phyloP scores from a whole-genome alignment of 2,113 vertebrate genomes.

The Ceuthmochares aereus region DNA sequence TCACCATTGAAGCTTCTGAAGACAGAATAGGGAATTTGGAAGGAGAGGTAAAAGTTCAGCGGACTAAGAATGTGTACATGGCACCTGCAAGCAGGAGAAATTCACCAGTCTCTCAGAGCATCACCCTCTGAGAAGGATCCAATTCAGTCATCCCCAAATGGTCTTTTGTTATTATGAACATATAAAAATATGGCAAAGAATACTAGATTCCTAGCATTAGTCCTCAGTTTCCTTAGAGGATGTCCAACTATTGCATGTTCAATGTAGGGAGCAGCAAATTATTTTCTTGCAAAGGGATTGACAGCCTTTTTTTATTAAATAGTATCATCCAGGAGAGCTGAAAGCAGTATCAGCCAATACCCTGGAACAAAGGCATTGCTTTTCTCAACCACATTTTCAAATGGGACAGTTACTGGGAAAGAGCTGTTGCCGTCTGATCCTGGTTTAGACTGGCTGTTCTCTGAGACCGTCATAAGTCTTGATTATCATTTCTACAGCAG shows the following conservation, averaged over 20 bases:
- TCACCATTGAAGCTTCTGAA: not conserved
- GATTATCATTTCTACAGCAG: not conserved
- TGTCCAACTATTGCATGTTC: not conserved
- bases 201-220: not conserved
- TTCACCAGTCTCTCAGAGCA: not conserved
- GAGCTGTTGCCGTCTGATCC: not conserved
- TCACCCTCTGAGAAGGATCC: not conserved
- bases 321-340: not conserved
- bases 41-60: not conserved
- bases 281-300: not conserved
- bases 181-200: not conserved
- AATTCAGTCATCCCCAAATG: not conserved
- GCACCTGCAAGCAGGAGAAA: not conserved
- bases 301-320: not conserved
- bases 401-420: not conserved
- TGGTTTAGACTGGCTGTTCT: not conserved
- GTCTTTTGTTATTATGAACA: not conserved
- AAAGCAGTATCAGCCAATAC: not conserved
- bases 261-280: not conserved
- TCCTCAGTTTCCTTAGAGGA: not conserved
- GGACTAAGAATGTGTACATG: not conserved
- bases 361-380: not conserved
- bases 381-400: not conserved
- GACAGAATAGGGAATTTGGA: not conserved
- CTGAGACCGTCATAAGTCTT: not conserved